Conservation (phyloP, 2,888 invertebrate species). For the Drosophila planitibia region DNA sequence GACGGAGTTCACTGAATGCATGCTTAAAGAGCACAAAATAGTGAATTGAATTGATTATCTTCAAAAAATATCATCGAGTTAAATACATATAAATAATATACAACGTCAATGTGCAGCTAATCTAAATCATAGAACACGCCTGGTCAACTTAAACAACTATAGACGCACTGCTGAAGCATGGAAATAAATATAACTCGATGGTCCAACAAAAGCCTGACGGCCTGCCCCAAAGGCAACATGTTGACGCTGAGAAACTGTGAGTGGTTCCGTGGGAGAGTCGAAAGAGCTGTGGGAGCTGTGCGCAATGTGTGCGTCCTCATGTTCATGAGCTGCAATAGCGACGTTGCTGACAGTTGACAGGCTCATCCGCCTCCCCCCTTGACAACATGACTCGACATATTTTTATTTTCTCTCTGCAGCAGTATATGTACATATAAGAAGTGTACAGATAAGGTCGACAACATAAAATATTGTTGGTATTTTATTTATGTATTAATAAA, state of each 20-base stretch:
- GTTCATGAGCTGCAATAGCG: slow-evolving; percentile 69
- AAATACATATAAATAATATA: neutral
- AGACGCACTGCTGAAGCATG: slow-evolving; percentile 44
- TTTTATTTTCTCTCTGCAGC: neutral
- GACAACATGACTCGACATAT: slow-evolving; percentile 9
- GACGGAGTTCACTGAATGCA: neutral
- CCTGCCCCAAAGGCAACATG: slow-evolving; percentile 5
- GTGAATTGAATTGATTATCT: neutral
- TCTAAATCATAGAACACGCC: slow-evolving; percentile 8
- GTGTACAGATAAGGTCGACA: neutral
- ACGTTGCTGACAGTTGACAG: slow-evolving; percentile 69
- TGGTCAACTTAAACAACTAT: slow-evolving; percentile 43
- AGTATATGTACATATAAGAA: neutral
- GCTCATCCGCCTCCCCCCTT: slow-evolving; percentile 16
- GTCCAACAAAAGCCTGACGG: slow-evolving; percentile 62
- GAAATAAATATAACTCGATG: slow-evolving; percentile 57
- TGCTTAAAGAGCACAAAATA: too few relatives aligned
- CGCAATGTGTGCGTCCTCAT: slow-evolving; percentile 27
- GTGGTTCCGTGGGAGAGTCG: slow-evolving; percentile 9
- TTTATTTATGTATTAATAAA: neutral
- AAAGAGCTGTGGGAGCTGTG: slow-evolving; percentile 9
- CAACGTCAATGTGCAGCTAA: slow-evolving; percentile 4
- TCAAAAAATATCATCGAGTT: neutral
- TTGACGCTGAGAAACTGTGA: slow-evolving; percentile 20
- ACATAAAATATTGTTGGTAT: neutral